A percentile compares a stretch with the other conserved stretches of the same genome.
Evolutionary conservation across 2,797 vertebrate species (phyloP).

Genomic region (Lerista edwardsae): DNA sequence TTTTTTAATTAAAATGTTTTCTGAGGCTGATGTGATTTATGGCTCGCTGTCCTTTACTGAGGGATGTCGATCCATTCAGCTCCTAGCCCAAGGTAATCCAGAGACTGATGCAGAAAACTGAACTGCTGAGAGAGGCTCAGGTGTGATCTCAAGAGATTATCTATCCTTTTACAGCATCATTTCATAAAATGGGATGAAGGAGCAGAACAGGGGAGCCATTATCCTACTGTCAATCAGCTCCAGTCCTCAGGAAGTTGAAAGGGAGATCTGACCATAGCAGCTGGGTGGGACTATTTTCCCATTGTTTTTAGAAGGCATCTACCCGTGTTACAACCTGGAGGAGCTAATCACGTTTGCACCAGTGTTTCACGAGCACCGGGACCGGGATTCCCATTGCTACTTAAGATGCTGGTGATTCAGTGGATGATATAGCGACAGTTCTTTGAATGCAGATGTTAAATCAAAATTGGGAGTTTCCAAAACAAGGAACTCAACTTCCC

Average conservation of each 20-base stretch:
- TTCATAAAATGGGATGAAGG: slow-evolving; percentile 1
- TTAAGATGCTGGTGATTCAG: no score
- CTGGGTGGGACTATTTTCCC: not conserved
- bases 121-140: slow-evolving; percentile 9
- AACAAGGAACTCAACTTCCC: not conserved
- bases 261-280: not conserved
- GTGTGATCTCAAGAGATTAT: slow-evolving; percentile 24
- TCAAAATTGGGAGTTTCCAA: not conserved
- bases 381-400: no score
- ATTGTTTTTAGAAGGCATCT: not conserved
- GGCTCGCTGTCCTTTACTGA: slow-evolving; percentile 52
- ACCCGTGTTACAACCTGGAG: not conserved
- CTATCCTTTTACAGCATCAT: slow-evolving; percentile 10
- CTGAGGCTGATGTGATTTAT: slow-evolving; percentile 61
- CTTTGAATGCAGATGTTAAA: not conserved
- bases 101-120: not conserved
- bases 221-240: not conserved
- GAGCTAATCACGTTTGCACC: not conserved
- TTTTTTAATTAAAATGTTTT: slow-evolving; percentile 70
- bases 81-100: not conserved
- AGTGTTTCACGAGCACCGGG: not conserved
- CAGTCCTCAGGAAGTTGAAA: not conserved
- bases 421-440: not conserved
- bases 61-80: not conserved
- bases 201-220: not conserved